phyloP scores from a whole-genome alignment of 2,113 vertebrate genomes.

The human (Homo sapiens) region GRCh38 chr2:163279001-163279500 shows the following conservation, averaged over 20 bases:
- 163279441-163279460: too few relatives aligned
- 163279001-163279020: not conserved
- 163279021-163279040: not conserved
- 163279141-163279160: not conserved
- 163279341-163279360: not conserved
- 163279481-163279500: too few relatives aligned
- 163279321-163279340: not conserved
- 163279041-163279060: not conserved
- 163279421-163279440: too few relatives aligned
- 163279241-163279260: not conserved
- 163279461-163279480: too few relatives aligned
- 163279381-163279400: too few relatives aligned
- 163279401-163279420: too few relatives aligned
- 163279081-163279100: not conserved
- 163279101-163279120: not conserved
- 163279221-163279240: not conserved
- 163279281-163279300: not conserved
- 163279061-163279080: not conserved
- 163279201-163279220: not conserved
- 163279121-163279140: not conserved
- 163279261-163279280: not conserved
- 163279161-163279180: not conserved
- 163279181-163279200: not conserved
- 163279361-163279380: not conserved
- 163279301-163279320: not conserved